Conservation (phyloP, 2,113 vertebrate species). For the Ariopsis seemanni region DNA sequence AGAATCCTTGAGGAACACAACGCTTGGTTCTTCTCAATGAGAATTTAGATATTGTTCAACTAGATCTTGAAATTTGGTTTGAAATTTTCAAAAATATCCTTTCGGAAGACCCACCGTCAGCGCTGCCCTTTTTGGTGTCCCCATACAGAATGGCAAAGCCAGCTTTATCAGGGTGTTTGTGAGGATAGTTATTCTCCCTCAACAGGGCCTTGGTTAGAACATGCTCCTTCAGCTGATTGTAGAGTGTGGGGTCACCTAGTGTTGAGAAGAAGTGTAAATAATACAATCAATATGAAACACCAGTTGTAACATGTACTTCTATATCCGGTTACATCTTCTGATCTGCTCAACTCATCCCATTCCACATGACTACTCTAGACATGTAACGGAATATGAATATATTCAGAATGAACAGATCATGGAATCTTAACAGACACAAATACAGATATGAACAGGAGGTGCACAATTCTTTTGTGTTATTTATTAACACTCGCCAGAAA, state of each 20-base stretch:
- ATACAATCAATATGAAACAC: neutral
- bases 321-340: neutral
- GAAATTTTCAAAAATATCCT: neutral
- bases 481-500: neutral
- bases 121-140: constrained; percentile 64
- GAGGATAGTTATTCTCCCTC: constrained; percentile 74
- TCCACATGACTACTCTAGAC: no score
- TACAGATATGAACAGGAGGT: neutral
- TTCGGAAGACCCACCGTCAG: constrained; percentile 60
- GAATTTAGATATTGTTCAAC: neutral
- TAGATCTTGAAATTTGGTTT: neutral
- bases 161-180: constrained; percentile 68
- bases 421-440: neutral
- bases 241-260: constrained; percentile 65
- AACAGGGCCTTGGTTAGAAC: constrained; percentile 73
- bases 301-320: neutral
- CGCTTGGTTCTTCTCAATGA: neutral
- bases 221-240: constrained; percentile 73
- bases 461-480: neutral
- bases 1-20: neutral
- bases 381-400: neutral
- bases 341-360: neutral
- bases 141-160: constrained; percentile 68
- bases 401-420: neutral
- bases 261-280: constrained; percentile 7